These are phyloP conservation scores for Caenorhabditis elegans DNA, from an alignment of 1,140 invertebrate genomes.

Conservation along the genomic window WBcel235 BX284605.5:14909001-14909500, in stretches of 20 bases:
- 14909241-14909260: slow-evolving; percentile 12
- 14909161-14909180: too few species aligned
- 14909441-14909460: too few species aligned
- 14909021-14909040: slow-evolving; percentile 60
- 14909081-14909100: slow-evolving; percentile 62
- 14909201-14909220: not conserved
- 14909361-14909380: slow-evolving; percentile 23
- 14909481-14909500: too few species aligned
- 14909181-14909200: too few species aligned
- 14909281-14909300: not conserved
- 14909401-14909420: slow-evolving; percentile 10
- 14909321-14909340: slow-evolving; percentile 29
- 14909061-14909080: slow-evolving; percentile 55
- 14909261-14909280: slow-evolving; percentile 23
- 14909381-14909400: not conserved
- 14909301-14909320: not conserved
- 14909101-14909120: slow-evolving; percentile 61
- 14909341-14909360: slow-evolving; percentile 16
- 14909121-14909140: slow-evolving; percentile 49
- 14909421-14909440: not conserved
- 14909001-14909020: too few species aligned
- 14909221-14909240: not conserved
- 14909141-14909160: too few species aligned
- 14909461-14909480: too few species aligned
- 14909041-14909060: slow-evolving; percentile 51